Conservation (phyloP, 2,113 vertebrate species). For the Ia io region DNA sequence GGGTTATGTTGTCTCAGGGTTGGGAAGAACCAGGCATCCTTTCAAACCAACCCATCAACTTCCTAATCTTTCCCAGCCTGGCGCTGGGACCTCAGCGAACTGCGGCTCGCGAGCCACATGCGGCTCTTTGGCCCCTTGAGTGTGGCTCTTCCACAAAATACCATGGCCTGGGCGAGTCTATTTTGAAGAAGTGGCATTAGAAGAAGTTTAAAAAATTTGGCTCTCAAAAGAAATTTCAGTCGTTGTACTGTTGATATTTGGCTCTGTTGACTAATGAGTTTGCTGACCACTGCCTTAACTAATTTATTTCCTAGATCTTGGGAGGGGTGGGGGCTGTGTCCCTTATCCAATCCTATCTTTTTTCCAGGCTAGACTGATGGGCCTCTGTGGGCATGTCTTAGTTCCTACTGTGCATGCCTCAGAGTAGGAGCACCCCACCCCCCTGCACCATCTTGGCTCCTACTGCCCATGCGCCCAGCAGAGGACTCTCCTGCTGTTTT, state of each 20-base stretch:
- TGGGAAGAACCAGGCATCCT: not conserved
- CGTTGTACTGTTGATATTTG: too few species aligned
- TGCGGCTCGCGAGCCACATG: too few species aligned
- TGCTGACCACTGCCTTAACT: not conserved
- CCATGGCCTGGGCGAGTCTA: too few species aligned
- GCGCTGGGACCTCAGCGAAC: not conserved
- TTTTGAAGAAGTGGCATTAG: too few species aligned
- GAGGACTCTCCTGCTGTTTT: not conserved
- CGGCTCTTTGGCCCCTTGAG: too few species aligned
- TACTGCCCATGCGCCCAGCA: not conserved
- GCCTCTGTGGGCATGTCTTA: not conserved
- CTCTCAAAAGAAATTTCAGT: too few species aligned
- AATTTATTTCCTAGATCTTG: not conserved
- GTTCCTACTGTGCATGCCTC: not conserved
- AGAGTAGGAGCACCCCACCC: not conserved
- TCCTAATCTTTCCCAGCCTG: not conserved
- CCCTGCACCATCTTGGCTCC: not conserved
- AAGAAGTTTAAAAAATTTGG: too few species aligned
- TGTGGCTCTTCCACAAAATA: too few species aligned
- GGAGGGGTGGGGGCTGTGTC: not conserved
- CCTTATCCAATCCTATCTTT: not conserved
- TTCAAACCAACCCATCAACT: not conserved
- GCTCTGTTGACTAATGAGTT: too few species aligned
- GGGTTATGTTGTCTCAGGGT: too few species aligned
- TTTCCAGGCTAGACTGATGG: not conserved